Conservation (phyloP, 2,797 vertebrate species). For the Danio tinwini region DNA sequence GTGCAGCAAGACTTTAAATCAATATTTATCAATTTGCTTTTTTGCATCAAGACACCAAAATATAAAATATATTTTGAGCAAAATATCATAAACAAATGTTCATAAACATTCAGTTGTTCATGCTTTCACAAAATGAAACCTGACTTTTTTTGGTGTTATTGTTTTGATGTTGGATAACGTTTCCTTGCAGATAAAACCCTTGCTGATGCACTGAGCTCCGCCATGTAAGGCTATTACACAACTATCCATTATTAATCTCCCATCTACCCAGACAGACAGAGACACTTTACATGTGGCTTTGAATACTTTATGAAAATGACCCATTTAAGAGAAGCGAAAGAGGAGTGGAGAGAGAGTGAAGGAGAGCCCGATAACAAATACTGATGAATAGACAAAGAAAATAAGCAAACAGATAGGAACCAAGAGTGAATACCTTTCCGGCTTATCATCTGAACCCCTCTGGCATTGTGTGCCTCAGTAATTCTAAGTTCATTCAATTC, state of each 20-base stretch:
- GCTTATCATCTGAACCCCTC: neutral
- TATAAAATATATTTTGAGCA: neutral
- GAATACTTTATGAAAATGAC: slow-evolving; percentile 82
- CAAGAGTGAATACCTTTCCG: neutral
- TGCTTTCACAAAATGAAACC: no score
- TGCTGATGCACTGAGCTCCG: slow-evolving; percentile 13
- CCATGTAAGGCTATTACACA: slow-evolving; percentile 31
- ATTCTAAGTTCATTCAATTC: neutral
- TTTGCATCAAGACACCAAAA: neutral
- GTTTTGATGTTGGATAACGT: neutral
- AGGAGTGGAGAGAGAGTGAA: slow-evolving; percentile 37
- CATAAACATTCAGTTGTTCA: no score
- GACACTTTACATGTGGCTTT: slow-evolving; percentile 40
- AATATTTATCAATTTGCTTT: neutral
- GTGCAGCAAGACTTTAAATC: neutral
- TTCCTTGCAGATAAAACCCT: slow-evolving; percentile 6
- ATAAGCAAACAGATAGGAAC: neutral
- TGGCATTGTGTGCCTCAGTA: neutral
- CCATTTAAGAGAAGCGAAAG: slow-evolving; percentile 60
- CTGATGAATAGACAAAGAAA: slow-evolving; percentile 52
- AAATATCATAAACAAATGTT: no score
- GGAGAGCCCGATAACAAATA: slow-evolving; percentile 45
- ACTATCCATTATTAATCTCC: slow-evolving; percentile 54
- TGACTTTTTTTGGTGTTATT: neutral
- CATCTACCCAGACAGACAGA: slow-evolving; percentile 30